phyloP scores from a whole-genome alignment of 2,113 vertebrate genomes.

The Cyprinodon brontotheroides region DNA sequence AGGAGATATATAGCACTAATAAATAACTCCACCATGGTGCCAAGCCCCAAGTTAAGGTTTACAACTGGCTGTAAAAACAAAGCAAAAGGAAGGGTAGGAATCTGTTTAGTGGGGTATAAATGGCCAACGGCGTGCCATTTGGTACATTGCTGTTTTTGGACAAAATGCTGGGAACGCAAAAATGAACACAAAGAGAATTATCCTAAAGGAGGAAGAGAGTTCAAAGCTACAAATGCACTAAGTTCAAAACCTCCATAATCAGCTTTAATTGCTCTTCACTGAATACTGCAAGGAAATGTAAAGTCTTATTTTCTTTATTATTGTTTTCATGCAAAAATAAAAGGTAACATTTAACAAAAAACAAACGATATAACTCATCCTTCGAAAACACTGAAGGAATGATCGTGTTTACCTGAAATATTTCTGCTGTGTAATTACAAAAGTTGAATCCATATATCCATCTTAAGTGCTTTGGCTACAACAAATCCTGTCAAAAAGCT shows the following conservation, averaged over 20 bases:
- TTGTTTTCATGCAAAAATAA: background rate
- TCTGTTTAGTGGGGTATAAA: conserved; percentile 46
- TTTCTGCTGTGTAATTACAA: background rate
- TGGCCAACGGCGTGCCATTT: conserved; percentile 44
- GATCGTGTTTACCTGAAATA: background rate
- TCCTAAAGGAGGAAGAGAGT: background rate
- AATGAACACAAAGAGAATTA: conserved; percentile 7
- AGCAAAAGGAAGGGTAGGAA: conserved; percentile 79
- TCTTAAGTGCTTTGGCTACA: background rate
- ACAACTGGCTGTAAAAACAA: conserved; percentile 75
- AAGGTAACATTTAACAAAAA: background rate
- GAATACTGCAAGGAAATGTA: no score
- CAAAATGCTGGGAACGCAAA: conserved; percentile 16
- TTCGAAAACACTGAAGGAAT: background rate
- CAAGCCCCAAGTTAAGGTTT: conserved; percentile 54
- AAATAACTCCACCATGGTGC: conserved; percentile 88
- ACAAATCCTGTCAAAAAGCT: background rate
- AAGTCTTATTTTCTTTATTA: no score
- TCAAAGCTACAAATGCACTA: background rate
- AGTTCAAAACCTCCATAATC: background rate
- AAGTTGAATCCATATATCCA: background rate
- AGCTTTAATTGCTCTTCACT: background rate
- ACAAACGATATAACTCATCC: background rate
- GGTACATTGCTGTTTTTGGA: conserved; percentile 31
- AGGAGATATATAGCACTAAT: conserved; percentile 82